Percentiles rank a stretch among this genome's conserved stretches.
Evolutionary conservation across 2,888 invertebrate species (phyloP).

Genomic region (Spatulosminthurus flaviceps): DNA sequence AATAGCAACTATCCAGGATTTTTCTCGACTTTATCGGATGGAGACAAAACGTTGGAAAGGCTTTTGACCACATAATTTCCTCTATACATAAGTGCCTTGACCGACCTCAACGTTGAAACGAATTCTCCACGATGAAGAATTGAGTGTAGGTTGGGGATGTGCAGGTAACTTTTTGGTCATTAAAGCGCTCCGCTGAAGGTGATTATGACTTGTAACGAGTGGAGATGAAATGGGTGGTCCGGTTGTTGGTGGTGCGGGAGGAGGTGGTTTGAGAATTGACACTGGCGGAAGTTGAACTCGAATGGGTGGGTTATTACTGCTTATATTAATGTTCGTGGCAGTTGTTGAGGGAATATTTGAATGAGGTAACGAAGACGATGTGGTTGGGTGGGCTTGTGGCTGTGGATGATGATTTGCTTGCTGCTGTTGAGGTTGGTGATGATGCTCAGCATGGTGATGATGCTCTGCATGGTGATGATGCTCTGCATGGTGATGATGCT

Average conservation of each 20-base stretch:
- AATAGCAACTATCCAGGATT: no score
- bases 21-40: no score
- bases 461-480: constrained; percentile 24
- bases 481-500: constrained; percentile 2
- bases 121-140: constrained; percentile 61
- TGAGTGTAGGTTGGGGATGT: constrained; percentile 47
- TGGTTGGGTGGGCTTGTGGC: constrained; percentile 9
- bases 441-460: constrained; percentile 6
- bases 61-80: background rate
- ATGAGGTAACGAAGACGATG: constrained; percentile 19
- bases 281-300: constrained; percentile 55
- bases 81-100: constrained; percentile 61
- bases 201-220: constrained; percentile 28
- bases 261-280: constrained; percentile 60
- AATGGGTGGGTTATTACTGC: constrained; percentile 41
- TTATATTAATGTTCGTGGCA: constrained; percentile 46
- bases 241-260: constrained; percentile 53
- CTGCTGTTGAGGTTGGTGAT: constrained; percentile 6
- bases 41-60: background rate
- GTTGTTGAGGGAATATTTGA: constrained; percentile 24
- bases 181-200: constrained; percentile 3
- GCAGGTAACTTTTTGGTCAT: constrained; percentile 35
- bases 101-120: constrained; percentile 63
- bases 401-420: constrained; percentile 10
- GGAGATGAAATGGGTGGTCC: constrained; percentile 2